Conservation (phyloP, 2,113 vertebrate genomes). For the Ellobius talpinus region DNA sequence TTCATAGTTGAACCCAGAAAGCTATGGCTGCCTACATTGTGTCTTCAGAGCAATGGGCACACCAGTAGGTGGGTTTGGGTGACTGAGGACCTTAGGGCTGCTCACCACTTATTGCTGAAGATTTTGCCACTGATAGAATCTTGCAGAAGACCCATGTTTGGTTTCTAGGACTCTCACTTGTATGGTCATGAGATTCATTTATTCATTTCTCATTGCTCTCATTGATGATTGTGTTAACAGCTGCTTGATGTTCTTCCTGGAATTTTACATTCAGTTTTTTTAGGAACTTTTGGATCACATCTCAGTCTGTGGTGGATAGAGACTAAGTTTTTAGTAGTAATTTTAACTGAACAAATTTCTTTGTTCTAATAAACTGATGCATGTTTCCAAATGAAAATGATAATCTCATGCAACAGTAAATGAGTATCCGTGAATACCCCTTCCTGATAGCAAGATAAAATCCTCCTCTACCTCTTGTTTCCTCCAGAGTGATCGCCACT, state of each 20-base stretch:
- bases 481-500: fast-evolving
- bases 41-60: not conserved
- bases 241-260: not conserved
- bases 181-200: not conserved
- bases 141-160: not conserved
- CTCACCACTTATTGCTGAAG: not conserved
- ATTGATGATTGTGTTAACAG: not conserved
- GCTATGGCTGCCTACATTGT: not conserved
- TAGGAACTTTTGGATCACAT: not conserved
- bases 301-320: not conserved
- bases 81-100: no score
- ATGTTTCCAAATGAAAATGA: not conserved
- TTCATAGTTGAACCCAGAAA: not conserved
- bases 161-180: not conserved
- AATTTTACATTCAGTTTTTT: not conserved
- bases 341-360: not conserved
- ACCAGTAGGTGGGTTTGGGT: not conserved
- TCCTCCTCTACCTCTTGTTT: not conserved
- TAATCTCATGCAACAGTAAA: not conserved
- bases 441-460: not conserved
- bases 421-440: fast-evolving
- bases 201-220: not conserved
- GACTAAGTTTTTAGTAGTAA: not conserved
- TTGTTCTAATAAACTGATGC: not conserved
- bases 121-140: not conserved